These are phyloP conservation scores for Macropis europaea DNA, from an alignment of 2,888 invertebrate genomes.

Conservation along the genomic window DNA sequence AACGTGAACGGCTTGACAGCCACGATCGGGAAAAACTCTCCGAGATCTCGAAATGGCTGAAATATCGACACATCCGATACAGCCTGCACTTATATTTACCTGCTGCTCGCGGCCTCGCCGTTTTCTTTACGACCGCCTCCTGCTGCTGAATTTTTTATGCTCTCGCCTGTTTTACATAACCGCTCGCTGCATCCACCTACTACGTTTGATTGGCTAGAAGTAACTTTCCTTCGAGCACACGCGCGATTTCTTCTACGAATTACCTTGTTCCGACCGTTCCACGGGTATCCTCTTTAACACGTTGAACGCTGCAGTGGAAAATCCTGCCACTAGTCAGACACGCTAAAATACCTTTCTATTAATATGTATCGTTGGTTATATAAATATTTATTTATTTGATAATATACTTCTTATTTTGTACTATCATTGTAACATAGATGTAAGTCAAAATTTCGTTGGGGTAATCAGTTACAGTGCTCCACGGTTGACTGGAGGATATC, in stretches of 20 bases:
- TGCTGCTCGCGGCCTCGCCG: slow-evolving; percentile 14
- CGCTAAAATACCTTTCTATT: too few species aligned
- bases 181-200: slow-evolving; percentile 22
- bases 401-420: too few species aligned
- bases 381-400: too few species aligned
- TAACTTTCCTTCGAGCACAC: slow-evolving; percentile 15
- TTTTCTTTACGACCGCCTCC: slow-evolving; percentile 54
- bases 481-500: too few species aligned
- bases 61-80: slow-evolving; percentile 61
- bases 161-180: slow-evolving; percentile 50
- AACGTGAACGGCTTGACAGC: slow-evolving; percentile 51
- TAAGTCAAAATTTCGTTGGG: too few species aligned
- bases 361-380: too few species aligned
- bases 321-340: too few species aligned
- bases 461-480: too few species aligned
- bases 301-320: too few species aligned
- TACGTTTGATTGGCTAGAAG: slow-evolving; percentile 43
- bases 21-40: slow-evolving; percentile 41
- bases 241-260: background rate
- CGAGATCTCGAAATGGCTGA: slow-evolving; percentile 54
- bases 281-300: too few species aligned
- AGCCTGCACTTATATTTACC: slow-evolving; percentile 56
- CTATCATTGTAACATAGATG: too few species aligned
- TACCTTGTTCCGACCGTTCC: background rate
- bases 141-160: slow-evolving; percentile 53